Evolutionary conservation across 2,888 invertebrate species (phyloP), one percentile per base, ranked within the genome.

Genomic region (Trachelus iudaicus): DNA sequence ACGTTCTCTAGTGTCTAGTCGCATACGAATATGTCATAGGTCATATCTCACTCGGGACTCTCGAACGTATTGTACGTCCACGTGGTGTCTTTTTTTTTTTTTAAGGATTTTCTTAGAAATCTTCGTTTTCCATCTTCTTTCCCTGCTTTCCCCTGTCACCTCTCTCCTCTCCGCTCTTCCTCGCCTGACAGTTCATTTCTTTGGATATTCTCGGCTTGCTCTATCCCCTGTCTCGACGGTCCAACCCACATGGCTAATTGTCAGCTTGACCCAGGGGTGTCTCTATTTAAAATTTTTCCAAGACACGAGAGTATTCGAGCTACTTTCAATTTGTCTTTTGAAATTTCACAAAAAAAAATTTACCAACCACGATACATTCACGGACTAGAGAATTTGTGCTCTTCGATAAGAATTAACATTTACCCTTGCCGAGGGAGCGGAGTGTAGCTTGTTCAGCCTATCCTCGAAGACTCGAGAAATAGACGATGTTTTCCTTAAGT

Each of bases 151-250:
- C 74, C 75, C 76, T 76, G 75, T 73, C 77, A 79, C 74, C 79
- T 80, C 77, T 77, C 79, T 75, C 75, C 76, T 75, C 78, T 77
- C 78, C 78, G 75, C 69, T 81, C 79, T 79, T 78, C 80, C 79
- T 78, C 80, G 79, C 69, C 15, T 33, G 69, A 69, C 69, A 83
- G 83, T 85, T 87, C 87, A 87, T 89, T 88, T 87, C 84, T 87
- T 85, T 82, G 84, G 84, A 82, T 88, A 88, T 88, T 89, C 87
- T 87, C 80, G 85, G 81, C 76, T 76, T 75, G 75, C 73, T 69
- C 56, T 71, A 78, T 73, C 77, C 12, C 30, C 4, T 11, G 2
- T 69, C 69, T 69, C 6, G 4, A 40, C 40, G 40, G 15, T 15
- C 15, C 40, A 15, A 40, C 78, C 82, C 85, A 83, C 84, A 84